Evolutionary conservation across 35 echinoderm and acorn worm genomes (phyloP), one percentile per base, ranked within the genome.

Genomic region (Amphiura filiformis): DNA sequence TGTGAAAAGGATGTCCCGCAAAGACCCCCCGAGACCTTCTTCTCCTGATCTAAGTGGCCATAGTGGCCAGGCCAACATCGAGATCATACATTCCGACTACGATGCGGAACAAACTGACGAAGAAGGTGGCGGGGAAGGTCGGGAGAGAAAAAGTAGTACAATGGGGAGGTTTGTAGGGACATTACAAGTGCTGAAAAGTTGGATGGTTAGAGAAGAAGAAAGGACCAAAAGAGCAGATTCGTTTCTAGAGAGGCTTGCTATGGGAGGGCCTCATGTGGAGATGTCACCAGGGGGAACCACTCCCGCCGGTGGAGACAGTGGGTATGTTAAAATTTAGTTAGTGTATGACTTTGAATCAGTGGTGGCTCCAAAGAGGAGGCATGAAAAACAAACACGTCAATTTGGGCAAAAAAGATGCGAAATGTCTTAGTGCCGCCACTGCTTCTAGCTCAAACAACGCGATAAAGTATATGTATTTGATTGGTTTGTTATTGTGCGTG

Each of bases 191-290:
- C 92, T 98, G 32, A 98, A 98, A 90, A 87, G 92, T 34, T 98
- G 96, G 96, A 87, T 98, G 78, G 92, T 87, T 14, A 39, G 83
- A 78, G 78, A n/a, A 9, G 85, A 92, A 22, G 92, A 92, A 33
- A 81, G 86, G 26, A 90, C 85, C 5, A 87, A 84, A 42, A 92
- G 96, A 32, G 96, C 96, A 32, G 96, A 98, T 39, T 98, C 96
- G 0, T 98, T 98, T 40, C 78, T 98, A 31, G 96, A 98, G 56
- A 85, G 96, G 64, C 92, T 98, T 26, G 92, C 96, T 23, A 81
- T 98, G 80, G 96, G 80, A 14, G 92, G 92, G 39, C 92, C 90
- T 34, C 91, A 93, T 32, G 80, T 92, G 38, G 95, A 97, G 64
- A 83, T 65, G 22, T 33, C 79, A 36, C 56, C 87, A 22, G 87